Evolutionary conservation across 2,888 invertebrate species (phyloP), one percentile per base, ranked within the genome.

Genomic region (Xanthorhoe spadicearia): DNA sequence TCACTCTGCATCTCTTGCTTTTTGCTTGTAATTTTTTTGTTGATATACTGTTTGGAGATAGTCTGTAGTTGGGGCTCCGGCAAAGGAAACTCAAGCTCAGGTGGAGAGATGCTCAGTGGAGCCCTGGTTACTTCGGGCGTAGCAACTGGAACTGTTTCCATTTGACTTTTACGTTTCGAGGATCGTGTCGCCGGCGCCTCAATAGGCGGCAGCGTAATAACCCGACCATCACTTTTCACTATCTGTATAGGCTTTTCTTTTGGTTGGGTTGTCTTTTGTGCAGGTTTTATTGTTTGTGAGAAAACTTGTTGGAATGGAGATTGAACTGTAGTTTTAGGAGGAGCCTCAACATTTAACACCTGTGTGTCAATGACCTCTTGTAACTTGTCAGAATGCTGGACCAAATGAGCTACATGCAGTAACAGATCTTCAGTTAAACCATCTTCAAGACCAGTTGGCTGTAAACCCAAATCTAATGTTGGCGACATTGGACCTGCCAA

Each of bases 121-220:
- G 65, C 7, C 71, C 74, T 74, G 8, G 66, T 63, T n/a, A 66
- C 69, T 23, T 70, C 65, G 61, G 66, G 71, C 7, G 66, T 75
- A 48, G 53, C 15, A n/a, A 48, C 49, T n/a, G 83, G 73, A 23
- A 17, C 43, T 23, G 72, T 65, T 74, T 92, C 85, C 72, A 85
- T 75, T 74, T 94, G 94, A 66, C 91, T 95, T 70, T 95, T 94
- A 13, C 95, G 90, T 80, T 96, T 96, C 18, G 97, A 96, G 66
- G 96, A 95, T 50, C 97, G 93, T 0, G 97, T 97, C 1, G 97
- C 96, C 8, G 97, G 97, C 19, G 97, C 96, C 86, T 97, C 97
- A 61, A 97, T 96, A 0, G 97, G 97, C 13, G 97, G 97, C 69
- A 97, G 88, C 0, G 96, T 96, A 59, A 97, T 96, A 48, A 97